A percentile compares a stretch with the other conserved stretches of the same genome.
Evolutionary conservation across 2,113 vertebrate species (phyloP).

Genomic region (Abramis brama): DNA sequence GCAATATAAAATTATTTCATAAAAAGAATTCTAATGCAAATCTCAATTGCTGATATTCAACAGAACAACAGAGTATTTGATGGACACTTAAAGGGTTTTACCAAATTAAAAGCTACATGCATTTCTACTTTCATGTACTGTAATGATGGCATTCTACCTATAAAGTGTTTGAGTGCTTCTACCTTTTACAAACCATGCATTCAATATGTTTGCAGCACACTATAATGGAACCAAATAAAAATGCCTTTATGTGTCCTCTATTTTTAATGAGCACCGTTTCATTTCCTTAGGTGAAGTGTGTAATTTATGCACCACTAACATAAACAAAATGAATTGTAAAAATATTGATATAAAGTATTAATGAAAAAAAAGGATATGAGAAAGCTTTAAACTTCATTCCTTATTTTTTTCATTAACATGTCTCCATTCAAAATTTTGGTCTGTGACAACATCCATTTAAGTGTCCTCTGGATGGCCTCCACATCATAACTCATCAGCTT

Average conservation of each 20-base stretch:
- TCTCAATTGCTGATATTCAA: no score
- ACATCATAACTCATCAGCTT: conserved; percentile 2
- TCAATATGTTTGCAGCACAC: conserved; percentile 42
- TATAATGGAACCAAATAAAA: conserved; percentile 40
- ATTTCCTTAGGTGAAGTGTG: not conserved
- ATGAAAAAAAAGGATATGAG: not conserved
- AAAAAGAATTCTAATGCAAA: no score
- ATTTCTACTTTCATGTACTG: not conserved
- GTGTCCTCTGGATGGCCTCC: not conserved
- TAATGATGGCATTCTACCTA: not conserved
- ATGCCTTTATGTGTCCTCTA: not conserved
- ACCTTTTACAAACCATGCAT: conserved; percentile 10
- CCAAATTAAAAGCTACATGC: no score
- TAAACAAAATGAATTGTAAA: no score
- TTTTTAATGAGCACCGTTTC: conserved; percentile 5
- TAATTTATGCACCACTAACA: not conserved
- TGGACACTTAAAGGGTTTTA: no score
- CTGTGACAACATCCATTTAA: not conserved
- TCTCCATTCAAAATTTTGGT: not conserved
- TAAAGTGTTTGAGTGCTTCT: conserved; percentile 27
- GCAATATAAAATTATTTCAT: no score
- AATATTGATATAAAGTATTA: not conserved
- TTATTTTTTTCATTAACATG: not conserved
- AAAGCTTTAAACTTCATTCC: not conserved
- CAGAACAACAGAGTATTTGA: no score